Evolutionary conservation across 2,888 invertebrate species (phyloP).

Genomic region (Tenthredo livida): DNA sequence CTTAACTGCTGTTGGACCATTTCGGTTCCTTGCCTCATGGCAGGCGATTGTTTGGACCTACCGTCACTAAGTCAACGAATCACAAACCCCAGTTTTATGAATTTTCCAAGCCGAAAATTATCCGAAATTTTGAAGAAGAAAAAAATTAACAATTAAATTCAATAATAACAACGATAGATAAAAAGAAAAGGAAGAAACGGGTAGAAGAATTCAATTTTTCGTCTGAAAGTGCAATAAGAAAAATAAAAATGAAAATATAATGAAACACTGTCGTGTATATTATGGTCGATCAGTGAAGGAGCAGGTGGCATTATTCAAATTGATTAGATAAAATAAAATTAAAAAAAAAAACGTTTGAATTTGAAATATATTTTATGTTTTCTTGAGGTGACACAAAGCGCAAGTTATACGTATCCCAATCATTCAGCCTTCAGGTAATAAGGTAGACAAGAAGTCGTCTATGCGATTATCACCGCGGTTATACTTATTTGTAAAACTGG

Average conservation of each 20-base stretch:
- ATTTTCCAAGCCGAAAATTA: background rate
- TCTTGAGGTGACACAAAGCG: background rate
- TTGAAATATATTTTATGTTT: background rate
- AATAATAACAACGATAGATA: too few species aligned
- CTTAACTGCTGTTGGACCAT: slow-evolving; percentile 78
- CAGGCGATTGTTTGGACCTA: slow-evolving; percentile 79
- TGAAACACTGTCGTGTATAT: background rate
- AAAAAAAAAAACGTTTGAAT: background rate
- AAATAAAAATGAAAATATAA: too few species aligned
- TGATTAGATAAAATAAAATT: background rate
- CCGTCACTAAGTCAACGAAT: slow-evolving; percentile 69
- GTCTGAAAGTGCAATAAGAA: slow-evolving; percentile 7
- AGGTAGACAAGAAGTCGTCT: background rate
- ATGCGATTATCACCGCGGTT: background rate
- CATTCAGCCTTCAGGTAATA: background rate
- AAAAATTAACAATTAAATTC: background rate
- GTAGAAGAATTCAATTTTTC: background rate
- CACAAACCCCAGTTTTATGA: slow-evolving; percentile 46
- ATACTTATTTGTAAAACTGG: slow-evolving; percentile 49
- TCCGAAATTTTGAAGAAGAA: background rate
- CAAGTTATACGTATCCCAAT: background rate
- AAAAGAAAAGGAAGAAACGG: background rate
- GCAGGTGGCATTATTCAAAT: background rate
- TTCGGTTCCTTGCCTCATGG: slow-evolving; percentile 77
- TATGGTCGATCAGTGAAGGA: background rate